Percentiles rank a stretch among this genome's conserved stretches.
These are phyloP conservation scores for Limosa lapponica DNA, from an alignment of 2,797 vertebrate species.

Conservation along the genomic window DNA sequence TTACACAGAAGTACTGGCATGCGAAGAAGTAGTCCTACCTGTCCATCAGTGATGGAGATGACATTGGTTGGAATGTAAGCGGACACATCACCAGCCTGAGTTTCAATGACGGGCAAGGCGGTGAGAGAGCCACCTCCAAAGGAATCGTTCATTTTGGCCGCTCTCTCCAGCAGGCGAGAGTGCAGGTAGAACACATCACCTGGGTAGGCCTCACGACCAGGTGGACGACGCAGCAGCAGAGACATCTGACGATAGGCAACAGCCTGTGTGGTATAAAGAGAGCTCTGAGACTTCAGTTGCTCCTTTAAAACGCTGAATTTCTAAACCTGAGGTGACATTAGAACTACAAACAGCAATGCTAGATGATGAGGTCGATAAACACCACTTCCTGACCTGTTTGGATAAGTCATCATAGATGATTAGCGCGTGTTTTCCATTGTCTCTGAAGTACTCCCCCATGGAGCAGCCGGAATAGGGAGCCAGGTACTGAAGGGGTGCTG, in stretches of 20 bases:
- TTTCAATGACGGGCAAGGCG: constrained; percentile 96
- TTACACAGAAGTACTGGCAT: accelerated
- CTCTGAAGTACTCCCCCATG: constrained; percentile 98
- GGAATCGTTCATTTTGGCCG: constrained; percentile 97
- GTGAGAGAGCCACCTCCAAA: constrained; percentile 97
- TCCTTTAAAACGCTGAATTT: accelerated
- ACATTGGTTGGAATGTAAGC: constrained; percentile 99
- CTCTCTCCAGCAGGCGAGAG: constrained; percentile 96
- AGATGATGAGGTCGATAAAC: accelerated
- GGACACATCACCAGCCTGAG: constrained; percentile 97
- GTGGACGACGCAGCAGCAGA: constrained; percentile 94
- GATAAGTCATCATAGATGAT: constrained; percentile 99
- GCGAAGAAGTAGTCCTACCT: constrained; percentile 76
- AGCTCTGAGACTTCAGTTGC: neutral
- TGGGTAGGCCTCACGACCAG: constrained; percentile 96
- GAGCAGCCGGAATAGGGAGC: constrained; percentile 98
- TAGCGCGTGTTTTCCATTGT: constrained; percentile 95
- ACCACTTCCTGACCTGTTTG: constrained; percentile 87
- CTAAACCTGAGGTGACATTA: neutral
- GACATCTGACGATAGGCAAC: constrained; percentile 99
- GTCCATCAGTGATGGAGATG: constrained; percentile 98
- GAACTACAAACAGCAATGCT: neutral
- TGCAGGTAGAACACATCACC: constrained; percentile 99
- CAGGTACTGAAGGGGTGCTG: constrained; percentile 97
- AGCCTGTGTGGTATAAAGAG: constrained; percentile 75